Base-by-base conservation (phyloP, 2,888 invertebrate species). In the Campaea margaritaria region DNA sequence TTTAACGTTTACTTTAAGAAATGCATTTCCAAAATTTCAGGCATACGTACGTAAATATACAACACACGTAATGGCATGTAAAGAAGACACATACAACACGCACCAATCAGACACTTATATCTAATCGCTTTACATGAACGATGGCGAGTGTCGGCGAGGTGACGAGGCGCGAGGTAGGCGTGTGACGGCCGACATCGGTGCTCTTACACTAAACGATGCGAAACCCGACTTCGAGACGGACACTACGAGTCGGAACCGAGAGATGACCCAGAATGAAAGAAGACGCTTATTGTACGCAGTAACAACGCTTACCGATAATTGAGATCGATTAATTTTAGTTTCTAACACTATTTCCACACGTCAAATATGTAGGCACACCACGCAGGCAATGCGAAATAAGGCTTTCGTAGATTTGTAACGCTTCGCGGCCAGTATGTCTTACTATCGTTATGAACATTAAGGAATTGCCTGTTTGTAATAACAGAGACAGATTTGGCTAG, bases 311-410 rank as follows among this genome's bases (percentile, higher is more conserved):
- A 90, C 76, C 81, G 86, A 81, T 89, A 85, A 86, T 85, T 91
- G 91, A 92, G 91, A 92, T 92, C 91, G 87, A 85, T 86, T 84
- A 83, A 83, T 84, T 88, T 86, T 83, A 87, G 76, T 74, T 79
- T 86, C 83, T 87, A 89, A 86, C 79, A 85, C 83, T 89, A 88
- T 86, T 68, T 79, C 76, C 80, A 81, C 75, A 79, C 80, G 73
- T 60, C 82, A 86, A 86, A 85, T 86, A 86, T 82, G 86, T 84
- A 91, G 87, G 87, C 88, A 91, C 87, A 79, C 79, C 76, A 81
- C 77, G 84, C 87, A 88, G 89, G 91, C 91, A 91, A 91, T 91
- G 85, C 82, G 85, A 87, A 88, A 83, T 90, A 93, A 93, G 91
- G 91, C 92, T 89, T 87, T 85, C 80, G 81, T 86, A 82, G 27